Evolutionary conservation across 2,888 invertebrate genomes (phyloP).

Genomic region (Chrysolina haemoptera): DNA sequence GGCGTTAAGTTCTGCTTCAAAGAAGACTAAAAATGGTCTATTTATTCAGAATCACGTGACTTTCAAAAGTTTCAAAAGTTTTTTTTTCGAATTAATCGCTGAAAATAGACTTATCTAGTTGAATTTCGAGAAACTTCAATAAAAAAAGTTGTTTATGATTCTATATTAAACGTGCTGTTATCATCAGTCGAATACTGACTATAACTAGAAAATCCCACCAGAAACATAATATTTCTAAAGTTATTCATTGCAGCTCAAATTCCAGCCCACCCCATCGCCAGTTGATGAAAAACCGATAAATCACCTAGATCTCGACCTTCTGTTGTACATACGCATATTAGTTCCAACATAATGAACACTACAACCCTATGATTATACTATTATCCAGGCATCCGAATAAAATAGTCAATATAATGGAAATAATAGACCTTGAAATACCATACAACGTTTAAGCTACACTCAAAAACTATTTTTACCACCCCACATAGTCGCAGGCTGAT

Average conservation of each 20-base stretch:
- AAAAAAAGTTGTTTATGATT: no score
- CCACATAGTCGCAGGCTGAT: constrained; percentile 31
- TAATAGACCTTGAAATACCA: constrained; percentile 29
- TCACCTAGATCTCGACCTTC: constrained; percentile 20
- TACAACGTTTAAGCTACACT: constrained; percentile 31
- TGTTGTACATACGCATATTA: constrained; percentile 22
- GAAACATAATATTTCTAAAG: background rate
- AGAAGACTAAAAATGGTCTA: no score
- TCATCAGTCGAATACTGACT: no score
- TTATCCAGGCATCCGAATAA: constrained; percentile 30
- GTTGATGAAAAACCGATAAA: constrained; percentile 2
- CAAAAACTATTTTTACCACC: constrained; percentile 42
- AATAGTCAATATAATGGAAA: constrained; percentile 36
- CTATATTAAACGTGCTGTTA: no score
- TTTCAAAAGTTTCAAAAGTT: no score
- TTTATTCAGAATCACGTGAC: no score
- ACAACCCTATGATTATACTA: constrained; percentile 35
- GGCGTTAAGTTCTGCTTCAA: no score
- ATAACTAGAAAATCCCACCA: no score
- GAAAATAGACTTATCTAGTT: no score
- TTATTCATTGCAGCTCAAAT: background rate
- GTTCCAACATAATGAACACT: constrained; percentile 15
- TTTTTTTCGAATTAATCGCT: no score
- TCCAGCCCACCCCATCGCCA: background rate
- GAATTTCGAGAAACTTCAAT: no score